Evolutionary conservation across 2,888 invertebrate species (phyloP).

Genomic region (Nomada lathburiana): DNA sequence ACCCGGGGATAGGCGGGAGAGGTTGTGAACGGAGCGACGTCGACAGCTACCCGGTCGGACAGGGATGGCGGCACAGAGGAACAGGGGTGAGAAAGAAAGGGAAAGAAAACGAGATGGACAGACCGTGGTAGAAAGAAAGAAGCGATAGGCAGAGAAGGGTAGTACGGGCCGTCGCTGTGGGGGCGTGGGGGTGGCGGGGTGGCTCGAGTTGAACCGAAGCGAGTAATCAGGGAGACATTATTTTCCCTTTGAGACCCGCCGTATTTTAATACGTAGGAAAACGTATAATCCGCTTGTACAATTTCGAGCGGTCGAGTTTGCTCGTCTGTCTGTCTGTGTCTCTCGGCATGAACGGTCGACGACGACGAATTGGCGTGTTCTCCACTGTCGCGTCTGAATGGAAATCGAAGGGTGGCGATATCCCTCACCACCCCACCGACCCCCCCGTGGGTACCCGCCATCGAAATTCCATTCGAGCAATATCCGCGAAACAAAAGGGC

Average conservation of each 20-base stretch:
- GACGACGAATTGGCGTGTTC: conserved; percentile 74
- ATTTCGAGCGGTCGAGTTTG: conserved; percentile 63
- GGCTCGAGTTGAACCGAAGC: conserved; percentile 81
- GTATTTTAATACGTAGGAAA: conserved; percentile 82
- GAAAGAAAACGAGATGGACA: conserved; percentile 11
- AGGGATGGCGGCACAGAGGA: conserved; percentile 31
- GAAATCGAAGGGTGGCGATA: conserved; percentile 50
- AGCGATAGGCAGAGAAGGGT: conserved; percentile 34
- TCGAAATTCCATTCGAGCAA: conserved; percentile 48
- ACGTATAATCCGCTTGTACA: conserved; percentile 79
- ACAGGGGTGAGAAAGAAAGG: conserved; percentile 33
- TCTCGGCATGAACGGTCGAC: conserved; percentile 58
- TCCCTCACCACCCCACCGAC: conserved; percentile 19
- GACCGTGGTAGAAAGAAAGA: conserved; percentile 24
- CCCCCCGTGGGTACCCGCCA: conserved; percentile 14
- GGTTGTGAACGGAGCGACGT: conserved; percentile 51
- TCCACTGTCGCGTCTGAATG: conserved; percentile 46
- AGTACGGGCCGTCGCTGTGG: conserved; percentile 30
- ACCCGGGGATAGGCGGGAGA: conserved; percentile 66
- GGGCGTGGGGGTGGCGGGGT: conserved; percentile 69
- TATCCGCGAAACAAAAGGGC: conserved; percentile 42
- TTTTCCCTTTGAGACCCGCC: conserved; percentile 82
- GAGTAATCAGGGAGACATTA: conserved; percentile 84
- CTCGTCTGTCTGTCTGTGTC: conserved; percentile 54
- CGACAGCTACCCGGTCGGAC: conserved; percentile 6